Evolutionary conservation across 2,113 vertebrate species (phyloP).

Genomic region (Cyanoliseus patagonus): DNA sequence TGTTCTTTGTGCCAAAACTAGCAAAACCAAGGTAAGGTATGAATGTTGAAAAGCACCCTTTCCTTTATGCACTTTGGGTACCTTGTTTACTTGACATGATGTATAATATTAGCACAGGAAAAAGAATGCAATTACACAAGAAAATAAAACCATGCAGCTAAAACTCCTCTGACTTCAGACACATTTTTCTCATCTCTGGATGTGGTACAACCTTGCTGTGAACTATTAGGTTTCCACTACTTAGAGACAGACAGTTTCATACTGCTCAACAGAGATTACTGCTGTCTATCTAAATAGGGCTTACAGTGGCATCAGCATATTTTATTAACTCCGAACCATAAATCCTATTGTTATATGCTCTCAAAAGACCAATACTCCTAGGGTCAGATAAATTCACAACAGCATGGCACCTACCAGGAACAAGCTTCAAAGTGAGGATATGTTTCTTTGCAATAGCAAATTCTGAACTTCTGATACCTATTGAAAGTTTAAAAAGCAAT

Average conservation of each 20-base stretch:
- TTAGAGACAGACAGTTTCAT: constrained; percentile 58
- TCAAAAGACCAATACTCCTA: constrained; percentile 57
- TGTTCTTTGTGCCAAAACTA: not conserved
- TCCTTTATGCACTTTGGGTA: not conserved
- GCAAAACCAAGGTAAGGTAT: not conserved
- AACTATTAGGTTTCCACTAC: constrained; percentile 52
- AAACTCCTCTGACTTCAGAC: constrained; percentile 26
- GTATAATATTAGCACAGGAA: not conserved
- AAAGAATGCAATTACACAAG: not conserved
- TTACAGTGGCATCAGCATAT: constrained; percentile 69
- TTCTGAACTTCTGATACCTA: not conserved
- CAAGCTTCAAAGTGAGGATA: not conserved
- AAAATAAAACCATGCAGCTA: constrained; percentile 32
- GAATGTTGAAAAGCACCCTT: not conserved
- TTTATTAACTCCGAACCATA: constrained; percentile 66
- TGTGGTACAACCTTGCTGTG: constrained; percentile 62
- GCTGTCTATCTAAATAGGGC: constrained; percentile 65
- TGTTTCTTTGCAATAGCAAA: not conserved
- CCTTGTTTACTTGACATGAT: constrained; percentile 1
- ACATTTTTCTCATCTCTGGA: constrained; percentile 52
- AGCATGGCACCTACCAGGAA: not conserved
- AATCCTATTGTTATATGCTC: constrained; percentile 64
- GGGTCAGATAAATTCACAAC: constrained; percentile 62
- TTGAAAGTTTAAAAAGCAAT: not conserved
- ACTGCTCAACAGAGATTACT: constrained; percentile 66